phyloP scores from a whole-genome alignment of 1,140 invertebrate genomes.

The Drosophila fuyamai region DNA sequence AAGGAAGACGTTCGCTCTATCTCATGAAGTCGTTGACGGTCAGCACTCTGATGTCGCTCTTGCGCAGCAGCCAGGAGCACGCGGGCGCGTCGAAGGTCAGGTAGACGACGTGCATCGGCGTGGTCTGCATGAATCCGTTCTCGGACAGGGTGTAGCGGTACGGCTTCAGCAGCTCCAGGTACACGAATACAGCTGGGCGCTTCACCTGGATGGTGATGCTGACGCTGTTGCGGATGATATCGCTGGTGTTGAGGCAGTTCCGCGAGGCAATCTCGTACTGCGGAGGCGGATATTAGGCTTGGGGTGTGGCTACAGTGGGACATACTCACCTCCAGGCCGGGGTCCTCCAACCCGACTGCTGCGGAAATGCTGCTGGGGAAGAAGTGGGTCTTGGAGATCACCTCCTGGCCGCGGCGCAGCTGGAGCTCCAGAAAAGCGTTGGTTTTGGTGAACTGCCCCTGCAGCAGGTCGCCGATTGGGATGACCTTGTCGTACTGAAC shows the following conservation, averaged over 20 bases:
- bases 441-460: constrained; percentile 39
- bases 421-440: constrained; percentile 73
- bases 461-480: constrained; percentile 47
- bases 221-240: constrained; percentile 85
- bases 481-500: constrained; percentile 77
- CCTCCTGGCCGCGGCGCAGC: constrained; percentile 37
- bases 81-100: constrained; percentile 49
- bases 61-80: constrained; percentile 62
- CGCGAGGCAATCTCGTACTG: constrained; percentile 63
- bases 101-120: constrained; percentile 62
- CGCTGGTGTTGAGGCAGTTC: constrained; percentile 38
- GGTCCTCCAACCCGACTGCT: constrained; percentile 63
- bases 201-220: constrained; percentile 70
- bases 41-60: constrained; percentile 58
- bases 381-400: constrained; percentile 66
- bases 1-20: constrained; percentile 27
- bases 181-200: constrained; percentile 77
- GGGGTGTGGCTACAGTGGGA: too few species aligned
- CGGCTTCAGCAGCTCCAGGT: constrained; percentile 75
- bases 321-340: constrained; percentile 55
- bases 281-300: not conserved
- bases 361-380: constrained; percentile 65
- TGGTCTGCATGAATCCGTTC: constrained; percentile 84
- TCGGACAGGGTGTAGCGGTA: constrained; percentile 75
- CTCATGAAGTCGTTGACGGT: constrained; percentile 79